A percentile compares a stretch with the other conserved stretches of the same genome.
These are phyloP conservation scores for Sylvilagus bachmani DNA, from an alignment of 2,113 vertebrate species.

Conservation along the genomic window DNA sequence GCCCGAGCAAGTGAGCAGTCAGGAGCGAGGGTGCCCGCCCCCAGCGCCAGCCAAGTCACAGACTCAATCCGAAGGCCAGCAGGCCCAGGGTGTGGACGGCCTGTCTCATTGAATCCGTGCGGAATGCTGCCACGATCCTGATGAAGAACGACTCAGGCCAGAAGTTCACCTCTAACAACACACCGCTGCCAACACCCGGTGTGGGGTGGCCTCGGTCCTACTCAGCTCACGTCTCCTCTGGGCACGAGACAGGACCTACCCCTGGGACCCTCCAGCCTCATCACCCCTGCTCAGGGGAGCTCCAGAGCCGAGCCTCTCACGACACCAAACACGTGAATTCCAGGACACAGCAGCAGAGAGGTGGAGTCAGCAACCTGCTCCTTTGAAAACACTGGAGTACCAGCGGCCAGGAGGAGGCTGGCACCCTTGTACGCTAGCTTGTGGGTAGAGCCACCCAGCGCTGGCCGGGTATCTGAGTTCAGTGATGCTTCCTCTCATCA, in stretches of 20 bases:
- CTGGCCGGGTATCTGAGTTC: neutral
- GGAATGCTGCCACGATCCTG: fast-evolving
- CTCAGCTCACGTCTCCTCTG: neutral
- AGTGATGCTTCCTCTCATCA: neutral
- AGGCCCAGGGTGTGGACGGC: too few relatives aligned
- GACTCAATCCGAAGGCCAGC: neutral
- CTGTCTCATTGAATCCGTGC: neutral
- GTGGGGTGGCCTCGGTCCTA: too few relatives aligned
- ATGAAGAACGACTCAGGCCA: neutral
- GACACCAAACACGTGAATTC: too few relatives aligned
- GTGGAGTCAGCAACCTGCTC: neutral
- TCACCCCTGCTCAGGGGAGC: fast-evolving
- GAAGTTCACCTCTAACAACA: fast-evolving
- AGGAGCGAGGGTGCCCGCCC: neutral
- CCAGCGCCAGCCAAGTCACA: fast-evolving
- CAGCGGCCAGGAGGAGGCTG: neutral
- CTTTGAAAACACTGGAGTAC: neutral
- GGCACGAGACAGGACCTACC: neutral
- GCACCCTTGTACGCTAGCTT: fast-evolving
- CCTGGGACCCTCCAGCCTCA: fast-evolving
- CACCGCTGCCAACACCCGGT: neutral
- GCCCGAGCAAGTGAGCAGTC: neutral
- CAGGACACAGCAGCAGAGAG: neutral
- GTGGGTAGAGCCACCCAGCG: neutral
- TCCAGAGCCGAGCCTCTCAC: neutral